Evolutionary conservation across 2,888 invertebrate genomes (phyloP).

Genomic region (Cyclophora punctaria): DNA sequence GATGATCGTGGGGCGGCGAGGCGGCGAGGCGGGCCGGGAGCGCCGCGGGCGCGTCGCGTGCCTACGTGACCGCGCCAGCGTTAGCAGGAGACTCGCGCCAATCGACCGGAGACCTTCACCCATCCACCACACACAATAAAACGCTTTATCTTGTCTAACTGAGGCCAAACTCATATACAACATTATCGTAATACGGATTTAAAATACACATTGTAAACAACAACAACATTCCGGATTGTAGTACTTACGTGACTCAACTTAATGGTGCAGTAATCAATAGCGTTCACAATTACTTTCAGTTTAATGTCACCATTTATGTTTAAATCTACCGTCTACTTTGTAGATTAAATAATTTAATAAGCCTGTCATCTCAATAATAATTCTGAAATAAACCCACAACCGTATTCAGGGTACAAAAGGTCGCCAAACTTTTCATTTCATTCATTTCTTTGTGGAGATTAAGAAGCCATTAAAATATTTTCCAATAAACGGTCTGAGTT

Average conservation of each 20-base stretch:
- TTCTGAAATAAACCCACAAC: too few species aligned
- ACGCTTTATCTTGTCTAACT: conserved; percentile 22
- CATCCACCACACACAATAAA: conserved; percentile 16
- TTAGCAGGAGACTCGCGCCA: conserved; percentile 19
- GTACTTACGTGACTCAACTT: too few species aligned
- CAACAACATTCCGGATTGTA: too few species aligned
- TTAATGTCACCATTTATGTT: neutral
- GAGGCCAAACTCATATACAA: conserved; percentile 12
- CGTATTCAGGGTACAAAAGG: too few species aligned
- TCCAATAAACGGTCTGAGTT: too few species aligned
- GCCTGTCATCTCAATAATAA: conserved; percentile 1
- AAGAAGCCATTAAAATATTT: too few species aligned
- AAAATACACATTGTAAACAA: conserved; percentile 14
- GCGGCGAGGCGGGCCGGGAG: neutral
- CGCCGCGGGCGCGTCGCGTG: conserved; percentile 13
- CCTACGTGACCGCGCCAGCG: conserved; percentile 54
- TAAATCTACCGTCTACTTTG: conserved; percentile 2
- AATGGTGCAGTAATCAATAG: conserved; percentile 1
- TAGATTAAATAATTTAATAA: conserved; percentile 4
- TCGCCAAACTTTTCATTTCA: neutral
- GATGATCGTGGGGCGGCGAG: conserved; percentile 1
- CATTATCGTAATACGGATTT: conserved; percentile 14
- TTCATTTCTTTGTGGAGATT: neutral
- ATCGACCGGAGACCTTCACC: conserved; percentile 38
- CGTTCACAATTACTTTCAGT: too few species aligned